phyloP scores from a whole-genome alignment of 1,140 invertebrate species.

The Trichogramma pretiosum region DNA sequence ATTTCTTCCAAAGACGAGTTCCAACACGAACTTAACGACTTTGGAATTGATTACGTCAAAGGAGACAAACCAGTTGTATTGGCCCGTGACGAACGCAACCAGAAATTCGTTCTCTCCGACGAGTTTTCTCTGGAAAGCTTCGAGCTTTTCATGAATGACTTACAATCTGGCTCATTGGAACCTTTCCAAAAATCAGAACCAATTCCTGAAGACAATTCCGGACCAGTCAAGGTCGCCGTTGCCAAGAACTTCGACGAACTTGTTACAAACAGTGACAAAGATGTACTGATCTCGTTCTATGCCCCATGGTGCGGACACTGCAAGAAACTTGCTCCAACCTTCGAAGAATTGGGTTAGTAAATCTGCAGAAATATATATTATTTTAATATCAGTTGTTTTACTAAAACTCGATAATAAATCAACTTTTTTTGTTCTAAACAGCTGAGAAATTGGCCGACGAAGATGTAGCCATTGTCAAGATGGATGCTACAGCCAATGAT shows the following conservation, averaged over 20 bases:
- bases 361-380: not conserved
- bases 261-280: conserved; percentile 83
- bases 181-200: conserved; percentile 94
- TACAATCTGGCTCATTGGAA: conserved; percentile 75
- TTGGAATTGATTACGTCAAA: conserved; percentile 78
- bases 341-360: conserved; percentile 76
- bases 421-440: not conserved
- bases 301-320: conserved; percentile 99
- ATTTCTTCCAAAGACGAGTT: conserved; percentile 88
- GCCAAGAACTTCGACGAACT: conserved; percentile 96
- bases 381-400: too few relatives aligned
- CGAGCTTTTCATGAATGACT: conserved; percentile 78
- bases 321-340: conserved; percentile 89
- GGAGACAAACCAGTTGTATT: conserved; percentile 85
- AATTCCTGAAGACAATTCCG: conserved; percentile 77
- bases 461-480: conserved; percentile 88
- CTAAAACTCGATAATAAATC: not conserved
- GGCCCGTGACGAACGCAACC: conserved; percentile 69
- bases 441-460: conserved; percentile 85
- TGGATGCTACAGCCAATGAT: conserved; percentile 98
- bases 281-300: conserved; percentile 96
- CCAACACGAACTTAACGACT: conserved; percentile 89
- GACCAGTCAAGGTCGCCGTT: conserved; percentile 83
- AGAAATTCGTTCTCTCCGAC: conserved; percentile 84
- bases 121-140: conserved; percentile 89